Evolutionary conservation across 1,140 invertebrate species (phyloP).

Genomic region (Drosophila ficusphila): DNA sequence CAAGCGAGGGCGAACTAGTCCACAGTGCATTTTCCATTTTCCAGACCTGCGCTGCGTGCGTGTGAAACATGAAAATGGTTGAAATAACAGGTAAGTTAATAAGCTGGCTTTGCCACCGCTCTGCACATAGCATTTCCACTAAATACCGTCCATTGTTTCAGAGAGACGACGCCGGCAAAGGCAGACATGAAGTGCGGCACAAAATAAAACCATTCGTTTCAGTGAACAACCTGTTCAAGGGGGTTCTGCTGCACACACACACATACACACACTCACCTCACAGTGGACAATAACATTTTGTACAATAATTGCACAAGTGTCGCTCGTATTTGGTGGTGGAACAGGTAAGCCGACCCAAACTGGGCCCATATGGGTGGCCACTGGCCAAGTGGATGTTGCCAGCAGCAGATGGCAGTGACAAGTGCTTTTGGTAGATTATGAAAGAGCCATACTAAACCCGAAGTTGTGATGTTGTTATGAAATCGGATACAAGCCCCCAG

Average conservation of each 20-base stretch:
- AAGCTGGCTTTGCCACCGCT: conserved; percentile 36
- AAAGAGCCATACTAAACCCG: conserved; percentile 21
- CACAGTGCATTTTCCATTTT: conserved; percentile 67
- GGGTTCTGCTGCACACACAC: conserved; percentile 15
- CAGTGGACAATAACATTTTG: conserved; percentile 52
- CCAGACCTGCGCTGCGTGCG: conserved; percentile 49
- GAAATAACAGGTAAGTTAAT: conserved; percentile 76
- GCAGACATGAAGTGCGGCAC: conserved; percentile 10
- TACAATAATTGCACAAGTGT: conserved; percentile 77
- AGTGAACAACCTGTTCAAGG: conserved; percentile 20
- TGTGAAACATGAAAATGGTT: conserved; percentile 74
- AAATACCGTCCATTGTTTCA: conserved; percentile 69
- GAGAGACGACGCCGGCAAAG: conserved; percentile 37
- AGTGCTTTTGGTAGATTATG: conserved; percentile 42
- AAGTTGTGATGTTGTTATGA: conserved; percentile 37
- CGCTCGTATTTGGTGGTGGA: conserved; percentile 41
- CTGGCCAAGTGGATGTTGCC: conserved; percentile 17
- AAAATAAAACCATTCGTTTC: conserved; percentile 25
- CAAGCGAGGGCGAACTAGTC: conserved; percentile 57
- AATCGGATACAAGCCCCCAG: conserved; percentile 16
- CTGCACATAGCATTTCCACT: conserved; percentile 67
- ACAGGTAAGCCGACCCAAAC: conserved; percentile 42
- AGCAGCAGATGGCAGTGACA: conserved; percentile 28
- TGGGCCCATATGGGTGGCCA: conserved; percentile 35
- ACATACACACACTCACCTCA: conserved; percentile 4